Percentiles rank a stretch among this genome's conserved stretches.
Conservation (phyloP, 2,797 vertebrate species). For the Siniperca undulata region DNA sequence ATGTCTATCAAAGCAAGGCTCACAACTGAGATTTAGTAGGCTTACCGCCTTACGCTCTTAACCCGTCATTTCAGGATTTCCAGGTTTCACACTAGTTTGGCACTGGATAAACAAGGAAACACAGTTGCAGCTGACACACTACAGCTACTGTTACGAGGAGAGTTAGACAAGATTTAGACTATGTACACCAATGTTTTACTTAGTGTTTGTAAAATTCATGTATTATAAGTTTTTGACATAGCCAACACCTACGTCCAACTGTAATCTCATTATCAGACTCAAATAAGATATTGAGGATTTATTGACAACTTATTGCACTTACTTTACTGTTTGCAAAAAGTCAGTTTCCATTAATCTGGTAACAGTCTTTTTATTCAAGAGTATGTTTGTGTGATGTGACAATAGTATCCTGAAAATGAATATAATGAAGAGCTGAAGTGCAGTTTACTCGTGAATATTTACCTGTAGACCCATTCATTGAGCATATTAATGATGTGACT, state of each 20-base stretch:
- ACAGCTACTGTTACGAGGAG: slow-evolving; percentile 7
- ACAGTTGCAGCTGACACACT: slow-evolving; percentile 14
- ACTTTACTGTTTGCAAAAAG: background rate
- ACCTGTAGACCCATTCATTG: background rate
- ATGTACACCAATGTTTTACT: background rate
- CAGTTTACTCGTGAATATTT: background rate
- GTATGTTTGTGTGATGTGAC: background rate
- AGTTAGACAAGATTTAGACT: slow-evolving; percentile 2
- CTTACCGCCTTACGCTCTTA: slow-evolving; percentile 57
- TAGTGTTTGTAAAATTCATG: background rate
- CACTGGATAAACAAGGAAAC: slow-evolving; percentile 61
- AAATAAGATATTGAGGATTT: background rate
- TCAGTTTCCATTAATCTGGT: background rate
- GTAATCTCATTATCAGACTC: too few species aligned
- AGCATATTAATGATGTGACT: background rate
- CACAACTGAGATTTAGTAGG: slow-evolving; percentile 61
- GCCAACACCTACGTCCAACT: background rate
- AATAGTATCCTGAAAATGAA: background rate
- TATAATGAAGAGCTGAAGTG: background rate
- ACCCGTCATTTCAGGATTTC: slow-evolving; percentile 65
- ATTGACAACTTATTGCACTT: background rate
- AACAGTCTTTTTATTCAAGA: background rate
- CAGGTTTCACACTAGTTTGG: slow-evolving; percentile 60
- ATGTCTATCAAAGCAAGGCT: slow-evolving; percentile 73
- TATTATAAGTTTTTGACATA: background rate